Evolutionary conservation across 2,113 vertebrate species (phyloP).

Genomic region (Nothocercus nigrocapillus): DNA sequence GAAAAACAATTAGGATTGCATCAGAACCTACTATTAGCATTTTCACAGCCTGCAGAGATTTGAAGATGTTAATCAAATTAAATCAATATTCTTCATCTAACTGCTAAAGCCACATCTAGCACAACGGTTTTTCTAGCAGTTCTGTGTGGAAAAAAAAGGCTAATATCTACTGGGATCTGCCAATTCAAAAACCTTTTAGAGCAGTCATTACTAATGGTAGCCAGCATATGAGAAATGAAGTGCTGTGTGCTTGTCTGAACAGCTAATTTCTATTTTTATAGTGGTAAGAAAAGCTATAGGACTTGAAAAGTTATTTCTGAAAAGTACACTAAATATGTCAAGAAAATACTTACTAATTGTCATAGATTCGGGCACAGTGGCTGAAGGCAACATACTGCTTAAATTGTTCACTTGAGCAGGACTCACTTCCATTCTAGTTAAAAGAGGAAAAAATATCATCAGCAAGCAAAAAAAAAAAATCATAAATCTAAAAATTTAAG

Average conservation of each 20-base stretch:
- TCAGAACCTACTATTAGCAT: not conserved
- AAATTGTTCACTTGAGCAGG: conserved; percentile 72
- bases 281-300: not conserved
- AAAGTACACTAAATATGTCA: not conserved
- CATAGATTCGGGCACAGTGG: conserved; percentile 90
- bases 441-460: not conserved
- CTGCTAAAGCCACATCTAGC: not conserved
- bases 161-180: not conserved
- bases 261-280: too few species aligned
- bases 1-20: not conserved
- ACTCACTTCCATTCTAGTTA: conserved; percentile 84
- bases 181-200: not conserved
- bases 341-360: conserved; percentile 88
- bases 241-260: not conserved
- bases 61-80: not conserved
- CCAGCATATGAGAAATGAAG: not conserved
- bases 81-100: not conserved
- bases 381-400: conserved; percentile 76
- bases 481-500: not conserved
- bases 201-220: not conserved
- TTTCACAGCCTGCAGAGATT: not conserved
- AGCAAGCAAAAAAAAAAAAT: not conserved
- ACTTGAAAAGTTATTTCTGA: not conserved
- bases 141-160: not conserved
- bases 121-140: not conserved